Percentiles rank a stretch among this genome's conserved stretches.
Evolutionary conservation across 1,140 invertebrate genomes (phyloP).

Genomic region (Drosophila prosaltans): DNA sequence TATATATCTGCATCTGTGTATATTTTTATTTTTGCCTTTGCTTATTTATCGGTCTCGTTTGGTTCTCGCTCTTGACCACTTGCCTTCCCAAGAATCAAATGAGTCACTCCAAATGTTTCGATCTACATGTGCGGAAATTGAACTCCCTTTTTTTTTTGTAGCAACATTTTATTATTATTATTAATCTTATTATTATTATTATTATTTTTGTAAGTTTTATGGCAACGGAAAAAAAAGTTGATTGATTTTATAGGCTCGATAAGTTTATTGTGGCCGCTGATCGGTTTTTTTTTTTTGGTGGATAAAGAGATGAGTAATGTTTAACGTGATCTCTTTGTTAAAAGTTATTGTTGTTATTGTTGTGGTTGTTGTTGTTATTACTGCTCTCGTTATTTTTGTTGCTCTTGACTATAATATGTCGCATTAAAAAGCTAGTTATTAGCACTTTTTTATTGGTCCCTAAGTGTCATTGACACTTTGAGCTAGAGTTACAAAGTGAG

Average conservation of each 20-base stretch:
- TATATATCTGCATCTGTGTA: not conserved
- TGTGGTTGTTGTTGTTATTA: conserved; percentile 10
- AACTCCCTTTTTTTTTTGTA: conserved; percentile 58
- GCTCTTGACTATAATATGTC: conserved; percentile 35
- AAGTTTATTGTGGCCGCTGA: conserved; percentile 63
- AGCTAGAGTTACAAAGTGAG: conserved; percentile 10
- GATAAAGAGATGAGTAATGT: conserved; percentile 68
- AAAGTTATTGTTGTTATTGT: conserved; percentile 29
- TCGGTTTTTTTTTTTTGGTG: conserved; percentile 25
- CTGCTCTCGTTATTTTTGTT: conserved; percentile 14
- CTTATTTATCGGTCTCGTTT: conserved; percentile 71
- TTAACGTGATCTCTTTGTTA: conserved; percentile 64
- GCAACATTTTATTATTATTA: conserved; percentile 61
- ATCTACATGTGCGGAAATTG: conserved; percentile 66
- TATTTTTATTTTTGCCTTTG: conserved; percentile 50
- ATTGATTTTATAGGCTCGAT: conserved; percentile 80
- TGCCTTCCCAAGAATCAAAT: conserved; percentile 48
- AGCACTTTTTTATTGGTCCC: conserved; percentile 58
- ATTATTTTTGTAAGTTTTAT: conserved; percentile 35
- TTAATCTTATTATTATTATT: conserved; percentile 30
- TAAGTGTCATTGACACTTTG: conserved; percentile 62
- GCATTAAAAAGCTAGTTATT: conserved; percentile 58
- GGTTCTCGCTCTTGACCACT: conserved; percentile 53
- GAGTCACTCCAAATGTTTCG: conserved; percentile 52
- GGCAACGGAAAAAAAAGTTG: conserved; percentile 48